A percentile compares a stretch with the other conserved stretches of the same genome.
These are phyloP conservation scores for Lithosia quadra DNA, from an alignment of 2,888 invertebrate genomes.

Conservation along the genomic window DNA sequence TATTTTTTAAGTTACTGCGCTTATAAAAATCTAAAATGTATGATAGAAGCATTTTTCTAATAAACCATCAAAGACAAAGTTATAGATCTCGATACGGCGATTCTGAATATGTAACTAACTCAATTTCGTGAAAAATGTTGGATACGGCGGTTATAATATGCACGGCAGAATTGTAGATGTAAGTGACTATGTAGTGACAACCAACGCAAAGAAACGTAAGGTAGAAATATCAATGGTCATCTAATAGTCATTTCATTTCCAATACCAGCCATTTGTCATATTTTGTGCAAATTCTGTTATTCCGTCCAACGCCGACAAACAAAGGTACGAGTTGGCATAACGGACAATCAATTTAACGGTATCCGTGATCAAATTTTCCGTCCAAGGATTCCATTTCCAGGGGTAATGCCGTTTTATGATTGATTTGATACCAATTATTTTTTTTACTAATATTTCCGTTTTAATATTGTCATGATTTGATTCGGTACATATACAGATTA, in stretches of 20 bases:
- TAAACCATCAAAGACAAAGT: no score
- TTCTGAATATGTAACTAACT: no score
- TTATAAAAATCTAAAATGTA: no score
- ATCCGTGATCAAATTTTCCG: background rate
- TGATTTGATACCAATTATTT: background rate
- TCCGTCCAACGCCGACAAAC: background rate
- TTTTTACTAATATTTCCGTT: background rate
- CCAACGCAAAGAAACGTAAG: no score
- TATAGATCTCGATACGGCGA: no score
- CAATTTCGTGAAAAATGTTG: no score
- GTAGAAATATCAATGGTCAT: no score
- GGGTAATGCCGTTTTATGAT: background rate
- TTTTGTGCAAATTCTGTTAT: background rate
- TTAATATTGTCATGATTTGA: background rate
- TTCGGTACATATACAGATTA: background rate
- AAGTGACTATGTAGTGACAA: no score
- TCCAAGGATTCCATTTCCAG: conserved; percentile 1
- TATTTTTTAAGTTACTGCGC: no score
- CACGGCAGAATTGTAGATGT: no score
- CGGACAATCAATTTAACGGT: background rate
- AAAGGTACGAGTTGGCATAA: background rate
- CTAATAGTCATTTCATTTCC: background rate
- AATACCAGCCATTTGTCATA: background rate
- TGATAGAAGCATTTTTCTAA: no score
- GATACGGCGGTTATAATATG: no score